Evolutionary conservation across 2,113 vertebrate genomes (phyloP), one percentile per base, ranked within the genome.

Genomic region (Aleadryas rufinucha): DNA sequence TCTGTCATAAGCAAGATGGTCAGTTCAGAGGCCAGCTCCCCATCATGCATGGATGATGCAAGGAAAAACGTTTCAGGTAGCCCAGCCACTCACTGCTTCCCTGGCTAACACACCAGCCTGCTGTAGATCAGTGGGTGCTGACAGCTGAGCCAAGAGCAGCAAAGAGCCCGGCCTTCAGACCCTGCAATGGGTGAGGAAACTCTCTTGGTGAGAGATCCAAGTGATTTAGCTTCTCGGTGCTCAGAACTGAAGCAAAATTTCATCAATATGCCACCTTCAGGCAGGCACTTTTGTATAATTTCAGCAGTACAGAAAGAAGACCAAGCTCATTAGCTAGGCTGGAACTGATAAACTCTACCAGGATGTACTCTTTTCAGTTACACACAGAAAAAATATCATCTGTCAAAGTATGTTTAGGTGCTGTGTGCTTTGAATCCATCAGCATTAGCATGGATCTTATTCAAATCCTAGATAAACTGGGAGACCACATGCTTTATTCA

Each of bases 171-270:
- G 31, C 28, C 54, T 37, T 28, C 0, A 92, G 63, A 56, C 21
- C 49, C 33, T 3, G 1, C 7, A 3, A 35, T 5, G 4, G 28
- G 24, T 30, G 33, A 50, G 52, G 13, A 74, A 80, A 42, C 24
- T 49, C n/a, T 76, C n/a, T 13, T 23, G 0, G 0, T 4, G 3
- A 0, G 16, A 45, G 76, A 28, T 5, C 0, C 5, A 44, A 54
- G 15, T 42, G 72, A 82, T 39, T 49, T 26, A 41, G 31, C 49
- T 64, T 42, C 45, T 35, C 4, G 1, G 22, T n/a, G 37, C 75
- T 90, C 63, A 41, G 75, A 72, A 50, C 33, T 41, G 83, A 79
- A 72, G 49, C 10, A 69, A 70, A 50, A 45, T 54, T 74, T 74
- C 69, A 75, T 84, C 84, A 63, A 61, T n/a, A 24, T 18, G 8